Evolutionary conservation across 2,888 invertebrate species (phyloP).

Genomic region (Mythimna loreyi): DNA sequence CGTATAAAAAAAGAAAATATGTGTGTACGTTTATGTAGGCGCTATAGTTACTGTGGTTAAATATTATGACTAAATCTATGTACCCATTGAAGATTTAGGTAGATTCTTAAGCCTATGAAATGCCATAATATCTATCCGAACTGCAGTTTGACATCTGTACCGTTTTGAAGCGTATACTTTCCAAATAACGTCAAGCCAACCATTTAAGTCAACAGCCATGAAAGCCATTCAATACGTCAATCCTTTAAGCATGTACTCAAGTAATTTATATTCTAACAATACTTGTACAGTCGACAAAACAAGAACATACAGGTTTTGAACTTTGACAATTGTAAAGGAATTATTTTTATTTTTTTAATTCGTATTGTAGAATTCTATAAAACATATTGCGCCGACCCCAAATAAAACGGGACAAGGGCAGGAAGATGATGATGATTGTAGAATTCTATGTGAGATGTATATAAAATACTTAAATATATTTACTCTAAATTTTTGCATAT

Average conservation of each 20-base stretch:
- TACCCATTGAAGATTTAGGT: background rate
- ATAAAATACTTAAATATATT: too few relatives aligned
- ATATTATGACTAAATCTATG: background rate
- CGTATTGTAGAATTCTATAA: too few relatives aligned
- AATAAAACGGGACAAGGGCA: too few relatives aligned
- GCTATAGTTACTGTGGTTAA: too few relatives aligned
- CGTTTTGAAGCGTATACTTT: constrained; percentile 23
- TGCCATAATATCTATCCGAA: background rate
- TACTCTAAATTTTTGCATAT: too few relatives aligned
- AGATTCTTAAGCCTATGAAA: background rate
- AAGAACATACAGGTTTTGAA: background rate
- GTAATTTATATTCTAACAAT: constrained; percentile 61
- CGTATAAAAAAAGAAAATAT: too few relatives aligned
- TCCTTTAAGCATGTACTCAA: constrained; percentile 27
- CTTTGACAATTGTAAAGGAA: too few relatives aligned
- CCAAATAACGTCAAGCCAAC: constrained; percentile 27
- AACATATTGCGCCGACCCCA: too few relatives aligned
- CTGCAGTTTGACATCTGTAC: background rate
- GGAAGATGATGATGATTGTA: too few relatives aligned
- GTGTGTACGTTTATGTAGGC: too few relatives aligned
- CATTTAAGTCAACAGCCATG: constrained; percentile 25
- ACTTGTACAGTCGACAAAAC: constrained; percentile 19
- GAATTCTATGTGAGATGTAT: too few relatives aligned
- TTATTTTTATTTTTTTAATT: too few relatives aligned
- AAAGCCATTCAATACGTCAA: constrained; percentile 60